Percentiles rank a stretch among this genome's conserved stretches.
These are phyloP conservation scores for Corynorhinus townsendii DNA, from an alignment of 2,113 vertebrate genomes.

Conservation along the genomic window DNA sequence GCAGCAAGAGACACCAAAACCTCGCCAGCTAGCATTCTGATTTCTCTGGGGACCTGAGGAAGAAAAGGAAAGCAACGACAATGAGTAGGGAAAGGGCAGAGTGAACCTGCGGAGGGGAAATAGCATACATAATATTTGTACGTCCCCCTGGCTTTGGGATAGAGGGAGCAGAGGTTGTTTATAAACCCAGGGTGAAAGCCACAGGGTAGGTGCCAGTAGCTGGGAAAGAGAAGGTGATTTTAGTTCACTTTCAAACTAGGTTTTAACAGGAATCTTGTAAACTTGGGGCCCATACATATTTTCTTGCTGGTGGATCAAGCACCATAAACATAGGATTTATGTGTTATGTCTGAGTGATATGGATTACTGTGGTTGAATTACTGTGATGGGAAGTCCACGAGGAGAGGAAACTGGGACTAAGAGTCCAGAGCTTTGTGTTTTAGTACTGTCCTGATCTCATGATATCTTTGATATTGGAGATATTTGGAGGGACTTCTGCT, in stretches of 20 bases:
- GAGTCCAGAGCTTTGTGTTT: neutral
- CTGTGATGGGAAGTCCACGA: neutral
- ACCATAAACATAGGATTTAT: neutral
- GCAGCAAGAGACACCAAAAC: constrained; percentile 67
- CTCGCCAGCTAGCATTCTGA: constrained; percentile 68
- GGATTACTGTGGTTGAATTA: neutral
- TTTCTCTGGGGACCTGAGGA: constrained; percentile 56
- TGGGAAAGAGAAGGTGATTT: neutral
- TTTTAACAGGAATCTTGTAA: neutral
- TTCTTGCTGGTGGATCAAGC: neutral
- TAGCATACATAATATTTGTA: neutral
- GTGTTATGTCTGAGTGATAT: neutral
- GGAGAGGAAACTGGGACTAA: neutral
- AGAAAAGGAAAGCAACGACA: neutral
- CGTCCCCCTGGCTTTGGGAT: neutral
- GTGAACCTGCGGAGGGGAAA: neutral
- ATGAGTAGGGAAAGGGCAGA: neutral
- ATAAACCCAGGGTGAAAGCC: neutral
- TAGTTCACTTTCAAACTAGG: neutral
- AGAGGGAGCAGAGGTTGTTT: neutral
- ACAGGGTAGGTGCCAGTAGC: neutral
- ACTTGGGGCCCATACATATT: neutral
- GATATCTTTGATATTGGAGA: neutral
- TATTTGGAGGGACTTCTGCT: neutral
- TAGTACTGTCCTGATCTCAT: neutral